phyloP scores from a whole-genome alignment of 2,888 invertebrate species.

The Zygaena filipendulae region DNA sequence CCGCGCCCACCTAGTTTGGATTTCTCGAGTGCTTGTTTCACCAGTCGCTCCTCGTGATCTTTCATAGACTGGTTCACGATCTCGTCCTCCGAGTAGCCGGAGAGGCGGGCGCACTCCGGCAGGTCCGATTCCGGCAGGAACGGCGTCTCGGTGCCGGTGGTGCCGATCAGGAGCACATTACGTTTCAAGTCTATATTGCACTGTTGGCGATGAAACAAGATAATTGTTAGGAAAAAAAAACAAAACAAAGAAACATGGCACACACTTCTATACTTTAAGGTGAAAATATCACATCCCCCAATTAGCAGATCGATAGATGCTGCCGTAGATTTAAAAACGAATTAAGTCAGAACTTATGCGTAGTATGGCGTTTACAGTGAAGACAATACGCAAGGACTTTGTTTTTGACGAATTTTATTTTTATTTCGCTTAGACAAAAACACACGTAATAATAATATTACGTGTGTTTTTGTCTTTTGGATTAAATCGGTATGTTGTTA shows the following conservation, averaged over 20 bases:
- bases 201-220: too few relatives aligned
- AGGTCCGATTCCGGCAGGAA: conserved; percentile 81
- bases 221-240: conserved; percentile 7
- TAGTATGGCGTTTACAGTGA: too few relatives aligned
- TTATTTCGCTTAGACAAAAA: too few relatives aligned
- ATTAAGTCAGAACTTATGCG: too few relatives aligned
- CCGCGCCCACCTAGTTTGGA: conserved; percentile 69
- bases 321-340: neutral
- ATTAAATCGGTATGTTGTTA: too few relatives aligned
- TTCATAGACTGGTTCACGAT: conserved; percentile 48
- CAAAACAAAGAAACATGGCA: neutral
- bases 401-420: too few relatives aligned
- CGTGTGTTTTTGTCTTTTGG: too few relatives aligned
- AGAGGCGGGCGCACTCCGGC: conserved; percentile 83
- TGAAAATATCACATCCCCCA: conserved; percentile 1
- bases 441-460: too few relatives aligned
- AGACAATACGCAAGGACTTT: too few relatives aligned
- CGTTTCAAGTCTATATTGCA: conserved; percentile 92
- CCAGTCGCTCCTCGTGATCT: conserved; percentile 74
- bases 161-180: conserved; percentile 91
- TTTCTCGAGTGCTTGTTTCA: conserved; percentile 78
- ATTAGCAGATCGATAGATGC: too few relatives aligned
- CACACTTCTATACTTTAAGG: conserved; percentile 12
- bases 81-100: conserved; percentile 75
- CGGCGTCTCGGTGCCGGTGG: conserved; percentile 90